phyloP scores from a whole-genome alignment of 2,888 invertebrate genomes.

The Oscheius onirici region DNA sequence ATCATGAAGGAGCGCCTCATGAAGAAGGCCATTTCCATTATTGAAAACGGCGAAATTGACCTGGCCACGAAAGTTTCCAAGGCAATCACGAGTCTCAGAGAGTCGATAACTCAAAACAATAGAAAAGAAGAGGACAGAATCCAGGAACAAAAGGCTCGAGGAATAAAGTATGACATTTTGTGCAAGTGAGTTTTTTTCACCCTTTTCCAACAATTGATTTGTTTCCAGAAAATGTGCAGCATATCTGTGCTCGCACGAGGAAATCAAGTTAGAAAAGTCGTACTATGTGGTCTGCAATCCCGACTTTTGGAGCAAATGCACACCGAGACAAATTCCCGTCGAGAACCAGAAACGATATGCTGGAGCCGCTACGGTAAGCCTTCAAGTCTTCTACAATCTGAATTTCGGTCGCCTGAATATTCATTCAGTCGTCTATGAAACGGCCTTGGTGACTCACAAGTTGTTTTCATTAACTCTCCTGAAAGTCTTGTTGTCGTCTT shows the following conservation, averaged over 20 bases:
- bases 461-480: too few species aligned
- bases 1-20: slow-evolving; percentile 30
- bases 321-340: neutral
- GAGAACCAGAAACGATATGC: neutral
- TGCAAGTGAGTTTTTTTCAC: slow-evolving; percentile 32
- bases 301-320: slow-evolving; percentile 37
- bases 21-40: neutral
- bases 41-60: neutral
- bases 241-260: slow-evolving; percentile 23
- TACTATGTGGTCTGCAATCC: slow-evolving; percentile 40
- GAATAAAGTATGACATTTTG: slow-evolving; percentile 22
- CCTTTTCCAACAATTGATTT: neutral
- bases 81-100: neutral
- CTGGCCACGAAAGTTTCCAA: neutral
- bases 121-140: neutral
- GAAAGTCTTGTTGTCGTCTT: too few species aligned
- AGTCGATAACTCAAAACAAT: neutral
- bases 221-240: slow-evolving; percentile 38
- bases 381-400: too few species aligned
- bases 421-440: too few species aligned
- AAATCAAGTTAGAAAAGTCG: slow-evolving; percentile 32
- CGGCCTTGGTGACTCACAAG: too few species aligned
- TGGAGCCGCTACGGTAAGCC: neutral
- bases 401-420: too few species aligned
- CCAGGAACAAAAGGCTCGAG: neutral